Evolutionary conservation across 2,113 vertebrate species (phyloP).

Genomic region (Benitochromis conjunctus): DNA sequence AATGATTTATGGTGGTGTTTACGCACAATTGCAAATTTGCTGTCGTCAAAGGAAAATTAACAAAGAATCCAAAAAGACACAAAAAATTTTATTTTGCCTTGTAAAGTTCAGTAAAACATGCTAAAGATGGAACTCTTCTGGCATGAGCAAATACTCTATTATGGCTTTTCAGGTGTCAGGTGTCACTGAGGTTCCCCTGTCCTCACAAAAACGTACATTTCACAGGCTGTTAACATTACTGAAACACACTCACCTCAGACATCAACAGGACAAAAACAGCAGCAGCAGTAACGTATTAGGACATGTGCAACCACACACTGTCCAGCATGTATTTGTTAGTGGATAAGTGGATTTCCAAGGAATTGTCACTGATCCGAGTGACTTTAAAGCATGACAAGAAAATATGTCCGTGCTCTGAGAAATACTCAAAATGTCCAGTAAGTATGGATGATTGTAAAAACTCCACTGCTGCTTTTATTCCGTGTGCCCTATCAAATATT

Average conservation of each 20-base stretch:
- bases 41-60: neutral
- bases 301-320: neutral
- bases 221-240: too few species aligned
- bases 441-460: neutral
- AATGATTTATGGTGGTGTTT: neutral
- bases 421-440: neutral
- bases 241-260: neutral
- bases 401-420: neutral
- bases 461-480: neutral
- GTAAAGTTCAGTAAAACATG: neutral
- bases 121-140: neutral
- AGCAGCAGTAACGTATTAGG: neutral
- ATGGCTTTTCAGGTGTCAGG: neutral
- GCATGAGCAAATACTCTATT: neutral
- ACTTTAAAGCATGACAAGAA: neutral
- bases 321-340: neutral
- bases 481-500: conserved; percentile 8
- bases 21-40: neutral
- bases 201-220: neutral
- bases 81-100: neutral
- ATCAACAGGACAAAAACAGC: neutral
- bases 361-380: neutral
- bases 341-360: neutral
- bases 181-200: neutral
- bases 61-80: neutral